Evolutionary conservation across 2,888 invertebrate species (phyloP).

Genomic region (Acanthococcus lagerstroemiae): DNA sequence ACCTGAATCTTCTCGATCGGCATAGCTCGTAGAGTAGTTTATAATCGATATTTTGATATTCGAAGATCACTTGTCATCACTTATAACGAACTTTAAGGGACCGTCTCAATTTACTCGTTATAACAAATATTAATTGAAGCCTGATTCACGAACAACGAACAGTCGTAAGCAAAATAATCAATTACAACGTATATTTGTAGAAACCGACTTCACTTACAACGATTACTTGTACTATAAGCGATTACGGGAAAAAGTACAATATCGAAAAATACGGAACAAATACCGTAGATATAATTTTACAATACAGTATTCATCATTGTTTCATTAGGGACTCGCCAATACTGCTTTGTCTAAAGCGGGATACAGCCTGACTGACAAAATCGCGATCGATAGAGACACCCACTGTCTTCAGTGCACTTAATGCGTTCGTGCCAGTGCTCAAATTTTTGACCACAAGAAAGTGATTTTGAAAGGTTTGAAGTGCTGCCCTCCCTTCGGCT

Average conservation of each 20-base stretch:
- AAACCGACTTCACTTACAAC: background rate
- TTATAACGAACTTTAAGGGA: background rate
- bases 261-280: background rate
- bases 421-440: background rate
- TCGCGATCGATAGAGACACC: background rate
- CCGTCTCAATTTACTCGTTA: background rate
- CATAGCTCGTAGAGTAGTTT: too few species aligned
- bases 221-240: background rate
- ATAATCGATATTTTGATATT: too few species aligned
- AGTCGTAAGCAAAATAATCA: background rate
- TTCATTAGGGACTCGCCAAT: background rate
- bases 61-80: background rate
- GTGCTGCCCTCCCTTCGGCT: too few species aligned
- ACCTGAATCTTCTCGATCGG: too few species aligned
- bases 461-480: too few species aligned
- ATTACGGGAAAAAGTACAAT: background rate
- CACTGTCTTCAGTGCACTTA: background rate
- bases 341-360: background rate
- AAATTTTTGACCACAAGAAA: background rate
- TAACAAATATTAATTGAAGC: background rate
- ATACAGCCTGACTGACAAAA: background rate
- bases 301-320: background rate
- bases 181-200: background rate
- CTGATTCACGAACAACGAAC: background rate
- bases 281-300: background rate